Evolutionary conservation across 2,797 vertebrate genomes (phyloP), one percentile per base, ranked within the genome.

Genomic region (Bufotes viridis): DNA sequence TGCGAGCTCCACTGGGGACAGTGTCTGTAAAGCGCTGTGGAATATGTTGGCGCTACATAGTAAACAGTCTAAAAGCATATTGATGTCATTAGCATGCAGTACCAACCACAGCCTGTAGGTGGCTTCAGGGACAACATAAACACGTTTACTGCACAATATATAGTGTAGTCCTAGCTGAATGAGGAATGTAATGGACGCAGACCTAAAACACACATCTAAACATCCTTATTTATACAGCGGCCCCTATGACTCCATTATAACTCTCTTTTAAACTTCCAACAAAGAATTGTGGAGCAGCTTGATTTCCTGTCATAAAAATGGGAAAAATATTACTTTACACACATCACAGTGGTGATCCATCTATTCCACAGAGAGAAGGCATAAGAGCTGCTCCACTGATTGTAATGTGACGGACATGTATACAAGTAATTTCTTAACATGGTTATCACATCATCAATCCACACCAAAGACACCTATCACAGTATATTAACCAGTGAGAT

Each of bases 391-490:
- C 13, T 34, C 82, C 11, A 58, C 7, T 53, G 63, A 82, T 69
- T 51, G 49, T 67, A 24, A 82, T 82, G 34, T 51, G 49, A 15
- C 51, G 14, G 24, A 53, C 26, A 58, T 20, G 26, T 72, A 84
- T 49, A 69, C 53, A 83, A 72, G 34, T n/a, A 20, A 58, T 84
- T 84, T 74, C 18, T 42, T 84, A 84, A 84, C 82, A 49, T 60
- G 11, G 53, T 84, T 60, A 84, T 84, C 69, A 74, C 53, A 74
- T 1, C 90, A 74, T 72, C 22, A 49, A 34, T 87, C 60, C 2
- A 79, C 90, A 91, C 91, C 87, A 60, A 61, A 84, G 82, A 42
- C 29, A 57, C 55, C 18, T 42, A 75, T 22, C 26, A 61, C 70
- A 42, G 26, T 75, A 60, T 84, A 84, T 60, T 61, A 84, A 84